Evolutionary conservation across 2,797 vertebrate species (phyloP), one percentile per base, ranked within the genome.

Genomic region (Erethizon dorsatum): DNA sequence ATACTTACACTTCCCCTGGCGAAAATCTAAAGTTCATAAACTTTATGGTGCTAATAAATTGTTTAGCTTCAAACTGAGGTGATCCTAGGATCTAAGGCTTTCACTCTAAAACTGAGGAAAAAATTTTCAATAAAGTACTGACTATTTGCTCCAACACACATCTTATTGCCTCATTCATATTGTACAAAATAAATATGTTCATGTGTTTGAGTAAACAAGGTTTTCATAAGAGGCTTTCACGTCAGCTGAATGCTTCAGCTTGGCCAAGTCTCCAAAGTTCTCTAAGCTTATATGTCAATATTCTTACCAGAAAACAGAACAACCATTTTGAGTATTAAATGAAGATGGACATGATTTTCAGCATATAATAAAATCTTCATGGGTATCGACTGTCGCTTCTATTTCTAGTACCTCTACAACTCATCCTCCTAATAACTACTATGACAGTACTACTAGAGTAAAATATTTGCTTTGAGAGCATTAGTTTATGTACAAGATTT

Each of bases 11-110:
- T 18, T 17, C 56, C 52, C 24, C 31, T 89, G 47, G 54, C 31
- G 65, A 88, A 97, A 95, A 82, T 84, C 45, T 96, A 80, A 88
- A 95, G 41, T 54, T 20, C 5, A 79, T 94, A 90, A 69, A 86
- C 37, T 93, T 91, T 41, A 88, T 33, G 52, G 20, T 52, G 88
- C n/a, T 28, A 83, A 87, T 59, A 95, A 82, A 84, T 87, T 41
- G 54, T 67, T 93, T 54, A 47, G 52, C 28, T n/a, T 96, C 31
- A 96, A 89, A 20, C 57, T 86, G 28, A 94, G 75, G 45, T 82
- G 5, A 41, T 92, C 8, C 41, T 95, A 56, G 41, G 26, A 89
- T 15, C 52, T 31, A 41, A 91, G 7, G 9, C 6, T 96, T 93
- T 20, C 45, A 57, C 20, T 94, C 61, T 95, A 95, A 87, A 94